Base-by-base conservation (phyloP, 2,888 invertebrate species). In the Stegophylla sp. region DNA sequence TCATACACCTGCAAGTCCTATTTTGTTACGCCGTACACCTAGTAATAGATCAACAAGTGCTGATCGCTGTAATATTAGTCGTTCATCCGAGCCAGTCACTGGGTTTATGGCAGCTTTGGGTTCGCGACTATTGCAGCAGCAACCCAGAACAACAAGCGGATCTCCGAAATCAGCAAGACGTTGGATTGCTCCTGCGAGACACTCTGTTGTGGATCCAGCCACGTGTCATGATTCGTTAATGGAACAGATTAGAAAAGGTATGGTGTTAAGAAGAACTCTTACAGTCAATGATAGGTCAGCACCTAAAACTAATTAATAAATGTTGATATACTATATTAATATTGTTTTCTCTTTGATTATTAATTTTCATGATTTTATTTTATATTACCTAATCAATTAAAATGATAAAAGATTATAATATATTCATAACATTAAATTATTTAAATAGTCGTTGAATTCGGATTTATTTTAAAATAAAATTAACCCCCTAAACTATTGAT, bases 221-320 rank as follows among this genome's bases (percentile, higher is more conserved):
- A 88, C 91, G 48, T 92, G 93, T 85, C 93, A 94, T 87, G 95
- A 94, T 84, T 95, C 95, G 0, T 88, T 96, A n/a, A 94, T 96
- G 95, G 96, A 96, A 88, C 96, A 96, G 86, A 96, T 96, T 83
- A 93, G 94, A 85, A 90, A 93, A 83, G 96, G 96, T 82, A 95
- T 95, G 23, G 92, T 92, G 56, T 87, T 96, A 81, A 92, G 92
- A 82, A 91, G 94, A 85, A 93, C 95, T 83, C 91, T 91, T 84
- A 89, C 87, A n/a, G 91, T 92, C 85, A 93, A 93, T 87, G 95
- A 95, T 87, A 90, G 95, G 83, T 95, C 95, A 72, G 95, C 95
- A 83, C 95, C 95, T 43, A 93, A 94, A 87, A 94, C 94, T 87
- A 93, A 83, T 81, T 84, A 82, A 76, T 48, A 20, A 34, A 61